Evolutionary conservation across 2,797 vertebrate species (phyloP), one percentile per base, ranked within the genome.

Genomic region (Salarias fasciatus): DNA sequence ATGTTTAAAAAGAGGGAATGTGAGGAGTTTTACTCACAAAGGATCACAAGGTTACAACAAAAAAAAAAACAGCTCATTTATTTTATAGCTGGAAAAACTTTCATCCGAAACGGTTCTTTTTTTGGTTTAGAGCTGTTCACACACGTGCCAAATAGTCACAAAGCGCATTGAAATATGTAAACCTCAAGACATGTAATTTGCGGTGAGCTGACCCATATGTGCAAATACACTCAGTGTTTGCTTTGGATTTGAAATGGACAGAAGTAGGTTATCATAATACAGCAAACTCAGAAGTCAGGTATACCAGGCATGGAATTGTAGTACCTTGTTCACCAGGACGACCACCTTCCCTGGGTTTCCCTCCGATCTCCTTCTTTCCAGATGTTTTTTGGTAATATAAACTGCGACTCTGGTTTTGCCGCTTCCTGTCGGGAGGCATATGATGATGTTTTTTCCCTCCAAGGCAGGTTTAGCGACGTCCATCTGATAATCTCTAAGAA

Each of bases 381-480:
- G 90, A 90, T 99, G 97, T 75, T 96, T 82, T 79, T 92, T 94
- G 53, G 96, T 93, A 88, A 99, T 92, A 75, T 96, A 98, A 76
- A 98, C 95, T 2, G 96, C 96, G 35, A 97, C 95, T 83, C 97
- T 92, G 75, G 97, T 99, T 93, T 99, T 99, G 81, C 97, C 97
- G 60, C 95, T 96, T 89, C 97, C 98, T 42, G 98, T 99, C 2
- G 97, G 97, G 54, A 99, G 95, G 89, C 97, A 99, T 78, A 99
- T 87, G 58, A 98, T 95, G 85, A 97, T 91, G 88, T 99, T 99
- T 84, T 96, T 92, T 43, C 96, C 96, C 72, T 96, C 92, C 80
- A 99, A 72, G 48, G 96, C 96, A 60, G 95, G 96, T 29, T 65
- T 83, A 42, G 97, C 96, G 4, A 98, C 96, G 55, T 97, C 95